A percentile compares a stretch with the other conserved stretches of the same genome.
Conservation (phyloP, 35 echinoderm and acorn worm genomes). For the Lytechinus variegatus region DNA sequence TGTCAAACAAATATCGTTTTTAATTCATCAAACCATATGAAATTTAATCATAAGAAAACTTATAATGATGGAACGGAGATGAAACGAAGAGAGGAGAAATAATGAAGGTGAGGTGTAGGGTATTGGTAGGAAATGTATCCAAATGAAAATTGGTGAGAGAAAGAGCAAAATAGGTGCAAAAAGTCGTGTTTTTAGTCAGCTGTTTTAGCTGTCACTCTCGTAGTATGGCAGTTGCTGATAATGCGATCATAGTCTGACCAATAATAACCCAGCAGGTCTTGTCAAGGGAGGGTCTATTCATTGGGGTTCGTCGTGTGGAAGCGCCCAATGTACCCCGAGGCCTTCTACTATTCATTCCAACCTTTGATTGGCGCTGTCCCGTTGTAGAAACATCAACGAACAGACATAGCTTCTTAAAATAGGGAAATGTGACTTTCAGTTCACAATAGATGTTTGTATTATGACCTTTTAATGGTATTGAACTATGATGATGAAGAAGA, state of each 20-base stretch:
- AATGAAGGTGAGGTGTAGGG: too few species aligned
- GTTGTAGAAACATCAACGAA: slow-evolving; percentile 29
- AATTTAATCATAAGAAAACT: too few species aligned
- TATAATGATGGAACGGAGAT: too few species aligned
- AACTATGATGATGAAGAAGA: slow-evolving; percentile 3
- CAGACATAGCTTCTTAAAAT: neutral
- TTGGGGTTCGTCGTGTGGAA: slow-evolving; percentile 28
- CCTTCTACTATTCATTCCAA: neutral
- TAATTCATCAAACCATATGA: too few species aligned
- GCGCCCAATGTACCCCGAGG: neutral
- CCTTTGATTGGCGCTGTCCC: slow-evolving; percentile 49
- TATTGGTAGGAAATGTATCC: too few species aligned
- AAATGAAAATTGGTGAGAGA: neutral
- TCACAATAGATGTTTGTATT: slow-evolving; percentile 8
- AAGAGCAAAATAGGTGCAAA: neutral
- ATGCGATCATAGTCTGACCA: slow-evolving; percentile 17
- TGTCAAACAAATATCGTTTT: too few species aligned
- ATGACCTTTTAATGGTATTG: slow-evolving; percentile 13
- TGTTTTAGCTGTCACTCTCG: neutral
- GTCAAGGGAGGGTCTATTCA: slow-evolving; percentile 29
- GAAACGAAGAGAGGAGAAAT: too few species aligned
- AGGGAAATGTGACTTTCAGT: slow-evolving; percentile 11
- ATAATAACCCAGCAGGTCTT: slow-evolving; percentile 18
- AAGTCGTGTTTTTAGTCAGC: neutral
- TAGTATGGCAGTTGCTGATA: neutral